Percentiles rank a stretch among this genome's conserved stretches.
phyloP scores from a whole-genome alignment of 2,888 invertebrate species.

The Monoplex corrugatus region DNA sequence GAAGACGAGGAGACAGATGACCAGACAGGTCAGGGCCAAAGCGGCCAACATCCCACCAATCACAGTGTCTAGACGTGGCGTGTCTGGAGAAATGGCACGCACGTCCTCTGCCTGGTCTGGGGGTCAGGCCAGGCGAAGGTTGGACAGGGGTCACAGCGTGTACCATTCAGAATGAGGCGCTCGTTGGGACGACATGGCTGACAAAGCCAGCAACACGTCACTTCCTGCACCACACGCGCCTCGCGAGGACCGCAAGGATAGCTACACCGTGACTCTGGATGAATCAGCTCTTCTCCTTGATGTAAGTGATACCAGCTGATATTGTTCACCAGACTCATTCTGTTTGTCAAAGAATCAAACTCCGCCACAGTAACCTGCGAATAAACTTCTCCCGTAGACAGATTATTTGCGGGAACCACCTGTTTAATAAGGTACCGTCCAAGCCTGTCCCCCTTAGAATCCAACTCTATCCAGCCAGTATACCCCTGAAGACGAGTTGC shows the following conservation, averaged over 20 bases:
- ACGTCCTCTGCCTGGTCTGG: constrained; percentile 51
- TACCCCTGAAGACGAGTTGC: constrained; percentile 39
- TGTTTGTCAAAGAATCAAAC: constrained; percentile 8
- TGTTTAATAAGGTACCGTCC: constrained; percentile 52
- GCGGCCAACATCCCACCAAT: constrained; percentile 47
- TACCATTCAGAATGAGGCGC: constrained; percentile 52
- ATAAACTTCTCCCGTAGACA: not conserved
- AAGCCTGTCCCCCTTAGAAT: constrained; percentile 45
- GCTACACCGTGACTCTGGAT: constrained; percentile 54
- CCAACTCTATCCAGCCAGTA: constrained; percentile 48
- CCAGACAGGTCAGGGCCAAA: constrained; percentile 48
- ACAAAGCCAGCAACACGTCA: constrained; percentile 66
- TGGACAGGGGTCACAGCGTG: constrained; percentile 59
- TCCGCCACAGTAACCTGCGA: not conserved
- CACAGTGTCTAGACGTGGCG: constrained; percentile 43
- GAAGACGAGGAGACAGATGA: constrained; percentile 33
- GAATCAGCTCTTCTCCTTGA: not conserved
- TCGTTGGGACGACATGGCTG: constrained; percentile 61
- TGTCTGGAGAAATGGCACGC: constrained; percentile 52
- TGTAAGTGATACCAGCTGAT: constrained; percentile 28
- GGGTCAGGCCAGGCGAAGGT: constrained; percentile 63
- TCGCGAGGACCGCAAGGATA: constrained; percentile 39
- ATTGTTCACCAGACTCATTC: not conserved
- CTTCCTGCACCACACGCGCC: constrained; percentile 50
- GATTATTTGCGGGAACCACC: constrained; percentile 4